phyloP scores from a whole-genome alignment of 2,888 invertebrate species.

The Mythimna impura region DNA sequence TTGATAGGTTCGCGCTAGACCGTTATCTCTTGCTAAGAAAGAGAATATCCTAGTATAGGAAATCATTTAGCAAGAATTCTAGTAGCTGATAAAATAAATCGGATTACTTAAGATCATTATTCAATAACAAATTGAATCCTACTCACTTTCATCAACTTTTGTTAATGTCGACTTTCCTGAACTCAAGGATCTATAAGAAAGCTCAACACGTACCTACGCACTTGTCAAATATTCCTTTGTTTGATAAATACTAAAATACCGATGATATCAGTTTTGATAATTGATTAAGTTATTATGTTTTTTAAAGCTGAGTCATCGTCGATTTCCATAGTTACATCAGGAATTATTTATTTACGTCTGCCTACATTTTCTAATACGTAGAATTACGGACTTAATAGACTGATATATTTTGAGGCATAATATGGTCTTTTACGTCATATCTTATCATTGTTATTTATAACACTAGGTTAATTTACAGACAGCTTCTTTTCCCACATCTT shows the following conservation, averaged over 20 bases:
- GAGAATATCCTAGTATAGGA: not conserved
- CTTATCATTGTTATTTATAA: not conserved
- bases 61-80: not conserved
- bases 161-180: not conserved
- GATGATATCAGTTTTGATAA: conserved; percentile 50
- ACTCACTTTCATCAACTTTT: not conserved
- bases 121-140: not conserved
- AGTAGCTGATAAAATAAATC: not conserved
- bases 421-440: not conserved
- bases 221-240: conserved; percentile 33
- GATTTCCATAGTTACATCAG: conserved; percentile 48
- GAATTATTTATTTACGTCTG: conserved; percentile 21
- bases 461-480: not conserved
- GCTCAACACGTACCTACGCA: conserved; percentile 10
- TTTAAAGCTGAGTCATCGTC: conserved; percentile 34
- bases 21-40: not conserved
- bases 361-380: conserved; percentile 7
- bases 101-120: not conserved
- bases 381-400: conserved; percentile 10
- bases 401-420: not conserved
- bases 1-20: no score
- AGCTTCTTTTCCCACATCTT: conserved; percentile 6
- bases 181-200: conserved; percentile 1
- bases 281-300: conserved; percentile 32
- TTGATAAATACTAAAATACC: conserved; percentile 29